Percentiles rank a stretch among this genome's conserved stretches.
Evolutionary conservation across 2,888 invertebrate genomes (phyloP).

Genomic region (Drosophila paracracens): DNA sequence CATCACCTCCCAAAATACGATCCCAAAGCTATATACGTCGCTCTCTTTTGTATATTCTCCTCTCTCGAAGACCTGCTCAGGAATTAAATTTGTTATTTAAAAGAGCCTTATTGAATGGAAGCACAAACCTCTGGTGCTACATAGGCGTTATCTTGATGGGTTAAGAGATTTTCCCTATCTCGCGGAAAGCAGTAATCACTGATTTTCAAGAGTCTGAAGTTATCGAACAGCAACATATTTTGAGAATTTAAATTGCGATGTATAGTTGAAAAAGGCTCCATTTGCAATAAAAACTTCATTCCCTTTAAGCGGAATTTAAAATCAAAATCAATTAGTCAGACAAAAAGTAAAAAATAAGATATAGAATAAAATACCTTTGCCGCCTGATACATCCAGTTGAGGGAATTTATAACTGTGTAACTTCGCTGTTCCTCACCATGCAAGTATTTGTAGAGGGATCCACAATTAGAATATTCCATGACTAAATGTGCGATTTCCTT

Average conservation of each 20-base stretch:
- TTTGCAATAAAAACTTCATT: neutral
- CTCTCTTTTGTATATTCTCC: neutral
- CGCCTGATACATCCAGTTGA: slow-evolving; percentile 6
- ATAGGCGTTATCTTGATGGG: neutral
- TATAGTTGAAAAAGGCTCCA: neutral
- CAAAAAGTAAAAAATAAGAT: neutral
- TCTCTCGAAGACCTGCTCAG: neutral
- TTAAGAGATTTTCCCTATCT: neutral
- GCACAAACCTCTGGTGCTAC: slow-evolving; percentile 12
- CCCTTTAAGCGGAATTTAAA: neutral
- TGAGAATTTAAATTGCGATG: slow-evolving; percentile 8
- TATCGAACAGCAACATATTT: slow-evolving; percentile 9
- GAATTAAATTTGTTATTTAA: neutral
- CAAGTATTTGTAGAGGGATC: slow-evolving; percentile 9
- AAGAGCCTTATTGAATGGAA: neutral
- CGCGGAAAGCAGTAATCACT: neutral
- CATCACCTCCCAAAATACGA: neutral
- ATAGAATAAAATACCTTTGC: neutral
- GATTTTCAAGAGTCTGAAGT: slow-evolving; percentile 7
- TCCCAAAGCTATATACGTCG: slow-evolving; percentile 12
- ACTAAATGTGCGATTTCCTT: neutral
- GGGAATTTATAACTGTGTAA: neutral
- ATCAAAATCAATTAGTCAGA: neutral
- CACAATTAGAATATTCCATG: slow-evolving; percentile 7
- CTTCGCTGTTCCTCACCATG: neutral